phyloP scores from a whole-genome alignment of 2,797 vertebrate species.

The Dermochelys coriacea region DNA sequence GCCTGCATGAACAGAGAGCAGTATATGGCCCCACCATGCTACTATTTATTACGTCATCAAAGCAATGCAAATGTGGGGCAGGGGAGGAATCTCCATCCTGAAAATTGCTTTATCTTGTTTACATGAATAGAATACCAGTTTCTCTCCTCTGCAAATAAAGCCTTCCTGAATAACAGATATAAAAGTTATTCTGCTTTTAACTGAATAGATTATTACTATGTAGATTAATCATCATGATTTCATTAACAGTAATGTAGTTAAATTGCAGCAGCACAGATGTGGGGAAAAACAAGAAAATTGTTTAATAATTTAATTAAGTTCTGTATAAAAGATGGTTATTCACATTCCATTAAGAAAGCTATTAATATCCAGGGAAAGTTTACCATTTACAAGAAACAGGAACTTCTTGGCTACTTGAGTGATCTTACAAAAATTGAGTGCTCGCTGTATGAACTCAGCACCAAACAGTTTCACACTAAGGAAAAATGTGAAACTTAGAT shows the following conservation, averaged over 20 bases:
- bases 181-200: background rate
- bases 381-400: background rate
- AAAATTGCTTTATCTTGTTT: constrained; percentile 12
- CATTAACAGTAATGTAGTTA: background rate
- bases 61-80: background rate
- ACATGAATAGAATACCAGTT: background rate
- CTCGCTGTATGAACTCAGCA: background rate
- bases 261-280: background rate
- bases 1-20: background rate
- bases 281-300: background rate
- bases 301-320: background rate
- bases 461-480: background rate
- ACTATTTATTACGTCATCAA: constrained; percentile 23
- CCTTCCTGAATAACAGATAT: background rate
- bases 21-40: background rate
- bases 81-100: background rate
- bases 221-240: background rate
- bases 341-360: background rate
- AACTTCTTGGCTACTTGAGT: background rate
- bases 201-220: fast-evolving
- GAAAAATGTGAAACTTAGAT: background rate
- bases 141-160: background rate
- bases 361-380: background rate
- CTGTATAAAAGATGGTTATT: background rate
- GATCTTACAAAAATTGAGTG: background rate